Evolutionary conservation across 2,888 invertebrate genomes (phyloP).

Genomic region (Timema podura): DNA sequence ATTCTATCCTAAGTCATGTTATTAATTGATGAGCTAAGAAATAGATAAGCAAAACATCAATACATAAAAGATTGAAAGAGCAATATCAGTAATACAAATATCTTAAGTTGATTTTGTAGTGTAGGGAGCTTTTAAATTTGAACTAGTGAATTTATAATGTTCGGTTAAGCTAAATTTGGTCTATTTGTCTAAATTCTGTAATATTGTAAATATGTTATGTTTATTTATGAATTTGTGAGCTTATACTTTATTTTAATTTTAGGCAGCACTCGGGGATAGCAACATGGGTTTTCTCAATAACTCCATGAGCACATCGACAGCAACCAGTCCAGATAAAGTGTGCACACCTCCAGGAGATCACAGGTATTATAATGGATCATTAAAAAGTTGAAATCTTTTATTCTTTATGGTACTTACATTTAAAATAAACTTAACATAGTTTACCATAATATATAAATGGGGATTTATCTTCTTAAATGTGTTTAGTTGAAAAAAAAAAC

Average conservation of each 20-base stretch:
- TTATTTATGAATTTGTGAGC: slow-evolving; percentile 28
- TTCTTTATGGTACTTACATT: too few species aligned
- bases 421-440: not conserved
- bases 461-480: too few species aligned
- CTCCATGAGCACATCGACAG: slow-evolving; percentile 46
- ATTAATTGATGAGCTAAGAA: too few species aligned
- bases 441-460: not conserved
- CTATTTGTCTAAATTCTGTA: not conserved
- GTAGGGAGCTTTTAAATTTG: not conserved
- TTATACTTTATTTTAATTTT: slow-evolving; percentile 25
- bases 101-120: too few species aligned
- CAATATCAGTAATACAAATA: too few species aligned
- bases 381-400: too few species aligned
- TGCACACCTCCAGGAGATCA: slow-evolving; percentile 30
- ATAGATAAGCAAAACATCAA: too few species aligned
- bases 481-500: too few species aligned
- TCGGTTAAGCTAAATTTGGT: not conserved
- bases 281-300: slow-evolving; percentile 51
- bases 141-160: not conserved
- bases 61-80: too few species aligned
- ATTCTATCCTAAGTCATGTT: too few species aligned
- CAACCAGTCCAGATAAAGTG: slow-evolving; percentile 47
- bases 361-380: slow-evolving; percentile 24
- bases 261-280: slow-evolving; percentile 56
- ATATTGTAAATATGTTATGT: slow-evolving; percentile 27